These are phyloP conservation scores for Synergus japonicus DNA, from an alignment of 2,888 invertebrate species.

Conservation along the genomic window DNA sequence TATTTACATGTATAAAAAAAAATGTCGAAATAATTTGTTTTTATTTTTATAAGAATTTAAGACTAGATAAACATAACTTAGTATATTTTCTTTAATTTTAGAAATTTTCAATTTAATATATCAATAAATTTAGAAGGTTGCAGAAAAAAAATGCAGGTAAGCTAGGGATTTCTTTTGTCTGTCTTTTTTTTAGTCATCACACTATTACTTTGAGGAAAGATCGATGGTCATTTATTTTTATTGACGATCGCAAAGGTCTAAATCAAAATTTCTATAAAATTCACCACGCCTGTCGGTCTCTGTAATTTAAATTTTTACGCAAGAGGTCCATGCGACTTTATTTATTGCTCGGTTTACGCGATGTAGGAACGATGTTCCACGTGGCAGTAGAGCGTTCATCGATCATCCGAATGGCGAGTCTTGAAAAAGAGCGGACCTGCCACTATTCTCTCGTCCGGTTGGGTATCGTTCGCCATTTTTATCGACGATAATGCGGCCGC, in stretches of 20 bases:
- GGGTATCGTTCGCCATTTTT: conserved; percentile 14
- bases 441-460: not conserved
- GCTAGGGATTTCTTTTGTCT: not conserved
- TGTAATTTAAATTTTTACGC: conserved; percentile 9
- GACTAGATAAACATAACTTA: too few relatives aligned
- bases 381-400: conserved; percentile 14
- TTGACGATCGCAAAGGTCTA: not conserved
- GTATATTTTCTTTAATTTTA: too few relatives aligned
- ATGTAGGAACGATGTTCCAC: not conserved
- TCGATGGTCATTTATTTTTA: not conserved
- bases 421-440: conserved; percentile 12
- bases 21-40: too few relatives aligned
- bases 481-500: conserved; percentile 15
- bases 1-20: too few relatives aligned
- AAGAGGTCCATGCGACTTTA: not conserved
- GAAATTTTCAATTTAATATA: too few relatives aligned
- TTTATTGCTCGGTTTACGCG: conserved; percentile 1
- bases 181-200: too few relatives aligned
- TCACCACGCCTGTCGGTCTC: not conserved
- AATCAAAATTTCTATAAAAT: not conserved
- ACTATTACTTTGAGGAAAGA: not conserved
- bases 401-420: conserved; percentile 10
- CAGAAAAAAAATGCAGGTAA: too few relatives aligned
- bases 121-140: too few relatives aligned
- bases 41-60: too few relatives aligned